Base-by-base conservation (phyloP, 2,888 invertebrate species). In the Orchesella flavescens region DNA sequence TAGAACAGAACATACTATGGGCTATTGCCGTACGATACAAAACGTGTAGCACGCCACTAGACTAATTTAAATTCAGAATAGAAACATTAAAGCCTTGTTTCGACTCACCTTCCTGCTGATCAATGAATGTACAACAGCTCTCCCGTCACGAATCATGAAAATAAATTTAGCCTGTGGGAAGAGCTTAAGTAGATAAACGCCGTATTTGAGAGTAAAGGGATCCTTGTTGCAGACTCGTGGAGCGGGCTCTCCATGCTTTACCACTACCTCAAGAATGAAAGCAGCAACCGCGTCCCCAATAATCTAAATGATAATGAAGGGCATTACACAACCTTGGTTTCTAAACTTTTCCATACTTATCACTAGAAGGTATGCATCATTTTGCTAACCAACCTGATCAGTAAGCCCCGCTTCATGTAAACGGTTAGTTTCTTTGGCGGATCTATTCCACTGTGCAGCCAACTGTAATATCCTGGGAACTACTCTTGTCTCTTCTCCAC, bases 161-260 rank as follows among this genome's bases (percentile, higher is more conserved):
- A 99, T 93, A 91, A 98, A 99, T 91, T 98, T 98, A 83, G 98
- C 95, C 90, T 97, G 97, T 65, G 99, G 99, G 91, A 99, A 99
- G 84, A 99, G 92, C 90, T 96, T 95, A 86, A 96, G 93, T 89
- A 99, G 94, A 91, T 97, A 99, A 75, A 95, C 94, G 89, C 97
- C 97, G 93, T 97, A 97, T 92, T 98, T 98, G 88, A 99, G 93
- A 81, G 98, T 98, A 88, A 99, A 94, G 73, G 99, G 99, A 92
- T 99, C 99, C 91, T 99, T 99, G 92, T 99, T 99, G 92, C 99
- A 99, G 86, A 99, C 93, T 73, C 98, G 92, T 84, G 96, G 94
- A 75, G 99, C 98, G 43, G 97, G 95, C 89, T 97, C 97, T 61
- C 99, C 99, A 91, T 99, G 98, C 88, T 95, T 94, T 83, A 96